Conservation (phyloP, 2,797 vertebrate species). For the Dendrocincla fuliginosa region DNA sequence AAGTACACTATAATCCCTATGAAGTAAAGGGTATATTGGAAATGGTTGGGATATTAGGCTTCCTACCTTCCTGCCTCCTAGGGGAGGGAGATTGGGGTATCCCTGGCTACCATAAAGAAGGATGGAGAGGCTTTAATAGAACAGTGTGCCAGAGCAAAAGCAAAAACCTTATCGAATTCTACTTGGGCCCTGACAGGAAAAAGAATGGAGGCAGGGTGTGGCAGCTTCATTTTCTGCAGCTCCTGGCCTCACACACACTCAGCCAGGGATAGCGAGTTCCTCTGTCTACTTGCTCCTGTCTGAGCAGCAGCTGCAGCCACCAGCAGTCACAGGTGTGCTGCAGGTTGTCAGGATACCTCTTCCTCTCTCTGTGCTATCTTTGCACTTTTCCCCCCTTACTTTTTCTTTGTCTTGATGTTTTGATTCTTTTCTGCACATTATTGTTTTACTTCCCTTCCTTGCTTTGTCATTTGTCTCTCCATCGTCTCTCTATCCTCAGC, state of each 20-base stretch:
- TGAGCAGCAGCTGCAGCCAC: neutral
- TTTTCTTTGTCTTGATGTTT: neutral
- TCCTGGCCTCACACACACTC: rapidly evolving
- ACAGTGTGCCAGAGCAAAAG: neutral
- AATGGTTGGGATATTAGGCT: neutral
- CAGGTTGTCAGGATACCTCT: neutral
- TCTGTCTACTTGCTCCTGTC: neutral
- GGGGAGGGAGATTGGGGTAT: neutral
- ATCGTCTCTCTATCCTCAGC: rapidly evolving
- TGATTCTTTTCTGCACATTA: neutral
- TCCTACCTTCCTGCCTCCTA: neutral
- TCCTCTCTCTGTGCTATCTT: neutral
- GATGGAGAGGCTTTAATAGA: neutral
- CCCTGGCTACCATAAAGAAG: rapidly evolving
- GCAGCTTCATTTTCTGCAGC: neutral
- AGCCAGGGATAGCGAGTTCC: rapidly evolving
- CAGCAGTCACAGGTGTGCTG: neutral
- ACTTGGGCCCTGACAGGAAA: rapidly evolving
- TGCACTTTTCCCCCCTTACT: neutral
- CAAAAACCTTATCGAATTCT: neutral
- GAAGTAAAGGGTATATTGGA: neutral
- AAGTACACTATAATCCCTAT: neutral
- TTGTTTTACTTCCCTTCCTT: neutral
- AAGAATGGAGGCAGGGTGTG: neutral
- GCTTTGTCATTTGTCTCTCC: neutral